Evolutionary conservation across 2,113 vertebrate genomes (phyloP).

Genomic region (Phocoena phocoena): DNA sequence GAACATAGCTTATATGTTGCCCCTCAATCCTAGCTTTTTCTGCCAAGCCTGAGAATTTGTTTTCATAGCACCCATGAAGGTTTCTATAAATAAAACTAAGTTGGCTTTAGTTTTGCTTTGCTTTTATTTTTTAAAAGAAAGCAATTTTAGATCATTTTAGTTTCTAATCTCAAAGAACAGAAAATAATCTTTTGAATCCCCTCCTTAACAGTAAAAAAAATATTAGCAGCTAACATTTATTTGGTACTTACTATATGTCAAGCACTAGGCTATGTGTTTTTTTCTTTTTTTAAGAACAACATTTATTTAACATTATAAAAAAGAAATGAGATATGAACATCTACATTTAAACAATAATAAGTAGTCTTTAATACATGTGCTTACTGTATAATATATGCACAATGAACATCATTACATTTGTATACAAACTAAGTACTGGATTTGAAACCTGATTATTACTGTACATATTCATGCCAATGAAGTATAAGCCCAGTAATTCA

Average conservation of each 20-base stretch:
- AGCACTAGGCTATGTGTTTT: not conserved
- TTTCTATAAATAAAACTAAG: slow-evolving; percentile 35
- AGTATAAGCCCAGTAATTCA: slow-evolving; percentile 82
- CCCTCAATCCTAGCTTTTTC: not conserved
- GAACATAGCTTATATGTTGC: not conserved
- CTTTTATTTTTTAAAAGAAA: slow-evolving; percentile 48
- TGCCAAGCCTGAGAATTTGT: not conserved
- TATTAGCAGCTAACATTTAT: slow-evolving; percentile 24
- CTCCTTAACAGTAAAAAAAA: slow-evolving; percentile 3
- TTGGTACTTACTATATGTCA: not conserved
- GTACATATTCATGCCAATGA: slow-evolving; percentile 81
- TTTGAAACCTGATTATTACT: slow-evolving; percentile 91
- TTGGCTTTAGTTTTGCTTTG: slow-evolving; percentile 14
- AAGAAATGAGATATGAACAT: slow-evolving; percentile 93
- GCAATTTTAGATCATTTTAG: slow-evolving; percentile 2
- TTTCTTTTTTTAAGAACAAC: slow-evolving; percentile 87
- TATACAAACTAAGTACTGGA: slow-evolving; percentile 89
- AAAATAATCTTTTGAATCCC: slow-evolving; percentile 30
- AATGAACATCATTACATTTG: slow-evolving; percentile 94
- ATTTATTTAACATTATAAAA: slow-evolving; percentile 98
- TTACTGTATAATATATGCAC: slow-evolving; percentile 91
- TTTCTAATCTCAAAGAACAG: slow-evolving; percentile 36
- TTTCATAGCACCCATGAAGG: not conserved
- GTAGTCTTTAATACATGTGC: slow-evolving; percentile 88
- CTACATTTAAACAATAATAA: slow-evolving; percentile 90